Evolutionary conservation across 2,797 vertebrate species (phyloP).

Genomic region (Poeciliopsis turneri): DNA sequence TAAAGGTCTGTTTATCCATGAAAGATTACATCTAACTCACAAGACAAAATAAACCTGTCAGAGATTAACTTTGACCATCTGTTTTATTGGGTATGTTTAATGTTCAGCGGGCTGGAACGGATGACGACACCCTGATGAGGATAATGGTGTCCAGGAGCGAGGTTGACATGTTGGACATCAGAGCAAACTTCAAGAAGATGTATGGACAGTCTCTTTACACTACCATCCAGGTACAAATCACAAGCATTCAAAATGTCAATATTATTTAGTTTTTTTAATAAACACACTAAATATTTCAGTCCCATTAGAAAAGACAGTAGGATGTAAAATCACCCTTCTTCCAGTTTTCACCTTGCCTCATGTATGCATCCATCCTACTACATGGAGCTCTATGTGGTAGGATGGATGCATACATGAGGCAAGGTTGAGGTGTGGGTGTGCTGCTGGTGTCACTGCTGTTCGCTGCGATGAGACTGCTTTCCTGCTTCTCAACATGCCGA

Average conservation of each 20-base stretch:
- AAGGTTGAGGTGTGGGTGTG: conserved; percentile 4
- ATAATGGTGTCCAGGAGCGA: conserved; percentile 95
- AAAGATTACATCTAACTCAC: neutral
- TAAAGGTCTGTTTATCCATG: neutral
- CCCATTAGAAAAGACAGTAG: neutral
- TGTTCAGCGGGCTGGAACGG: conserved; percentile 88
- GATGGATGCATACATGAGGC: too few relatives aligned
- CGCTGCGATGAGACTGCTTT: conserved; percentile 37
- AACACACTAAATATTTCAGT: neutral
- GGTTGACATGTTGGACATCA: conserved; percentile 91
- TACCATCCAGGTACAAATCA: conserved; percentile 86
- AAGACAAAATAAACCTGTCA: neutral
- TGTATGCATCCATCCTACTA: too few relatives aligned
- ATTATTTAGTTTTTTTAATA: neutral
- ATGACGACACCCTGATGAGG: conserved; percentile 90
- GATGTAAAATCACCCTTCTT: neutral
- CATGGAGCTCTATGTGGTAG: conserved; percentile 5
- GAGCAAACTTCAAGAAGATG: conserved; percentile 83
- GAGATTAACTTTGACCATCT: neutral
- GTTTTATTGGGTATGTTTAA: neutral
- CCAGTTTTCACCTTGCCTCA: neutral
- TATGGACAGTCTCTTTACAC: conserved; percentile 86
- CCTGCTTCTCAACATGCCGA: conserved; percentile 25
- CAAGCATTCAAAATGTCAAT: neutral
- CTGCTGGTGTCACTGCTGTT: conserved; percentile 33